A percentile compares a stretch with the other conserved stretches of the same genome.
Evolutionary conservation across 2,797 vertebrate genomes (phyloP).

Genomic region (Sebastes variabilis): DNA sequence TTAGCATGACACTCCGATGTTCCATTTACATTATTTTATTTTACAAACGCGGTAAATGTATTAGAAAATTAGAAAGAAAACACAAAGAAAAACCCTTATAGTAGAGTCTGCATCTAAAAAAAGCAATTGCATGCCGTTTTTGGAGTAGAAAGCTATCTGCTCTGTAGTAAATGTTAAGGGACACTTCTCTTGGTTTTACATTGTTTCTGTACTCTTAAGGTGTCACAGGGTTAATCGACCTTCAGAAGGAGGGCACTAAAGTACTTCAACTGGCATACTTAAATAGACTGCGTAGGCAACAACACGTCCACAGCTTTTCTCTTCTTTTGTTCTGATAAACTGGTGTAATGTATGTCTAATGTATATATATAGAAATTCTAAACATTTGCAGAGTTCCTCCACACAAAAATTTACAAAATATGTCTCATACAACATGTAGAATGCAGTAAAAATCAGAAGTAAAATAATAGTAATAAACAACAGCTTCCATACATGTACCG

Average conservation of each 20-base stretch:
- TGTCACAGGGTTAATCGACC: conserved; percentile 22
- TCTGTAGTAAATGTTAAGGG: conserved; percentile 26
- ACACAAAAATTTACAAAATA: neutral
- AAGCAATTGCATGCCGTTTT: neutral
- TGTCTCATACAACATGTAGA: neutral
- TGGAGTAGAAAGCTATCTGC: neutral
- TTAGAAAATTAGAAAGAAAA: neutral
- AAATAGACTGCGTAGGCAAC: conserved; percentile 35
- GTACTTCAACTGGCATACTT: neutral
- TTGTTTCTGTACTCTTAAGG: neutral
- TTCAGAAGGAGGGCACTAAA: conserved; percentile 9
- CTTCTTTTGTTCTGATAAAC: neutral
- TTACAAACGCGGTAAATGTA: neutral
- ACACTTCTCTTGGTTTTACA: conserved; percentile 12
- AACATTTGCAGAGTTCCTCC: neutral
- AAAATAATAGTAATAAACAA: neutral
- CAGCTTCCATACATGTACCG: neutral
- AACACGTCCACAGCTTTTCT: neutral
- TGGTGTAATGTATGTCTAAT: neutral
- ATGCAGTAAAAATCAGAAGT: neutral
- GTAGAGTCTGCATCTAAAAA: neutral
- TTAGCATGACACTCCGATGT: neutral
- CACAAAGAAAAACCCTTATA: neutral
- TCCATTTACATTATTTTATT: neutral
- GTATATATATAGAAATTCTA: neutral